Percentiles rank a stretch among this genome's conserved stretches.
Evolutionary conservation across 2,888 invertebrate species (phyloP).

Genomic region (Volucella bombylans): DNA sequence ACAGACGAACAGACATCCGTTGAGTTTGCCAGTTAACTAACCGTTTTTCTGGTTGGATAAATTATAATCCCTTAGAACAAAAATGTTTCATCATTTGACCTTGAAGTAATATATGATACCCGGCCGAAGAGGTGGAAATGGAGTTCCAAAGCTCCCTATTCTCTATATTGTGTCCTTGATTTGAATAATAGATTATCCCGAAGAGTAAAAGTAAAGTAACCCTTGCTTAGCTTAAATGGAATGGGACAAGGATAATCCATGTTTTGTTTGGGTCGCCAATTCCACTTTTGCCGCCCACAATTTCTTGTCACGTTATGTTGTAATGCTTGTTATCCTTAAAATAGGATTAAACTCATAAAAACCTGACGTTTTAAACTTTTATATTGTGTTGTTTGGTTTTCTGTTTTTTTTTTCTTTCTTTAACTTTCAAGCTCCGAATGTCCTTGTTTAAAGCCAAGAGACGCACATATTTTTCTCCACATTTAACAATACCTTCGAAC

Average conservation of each 20-base stretch:
- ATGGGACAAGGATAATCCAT: slow-evolving; percentile 18
- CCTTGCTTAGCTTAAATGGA: slow-evolving; percentile 2
- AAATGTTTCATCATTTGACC: slow-evolving; percentile 58
- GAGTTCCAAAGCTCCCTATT: not conserved
- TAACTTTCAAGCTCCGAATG: slow-evolving; percentile 3
- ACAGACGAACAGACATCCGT: not conserved
- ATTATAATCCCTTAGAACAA: slow-evolving; percentile 63
- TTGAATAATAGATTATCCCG: slow-evolving; percentile 68
- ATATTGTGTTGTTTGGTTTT: slow-evolving; percentile 8
- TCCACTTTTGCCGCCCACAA: not conserved
- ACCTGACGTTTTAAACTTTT: slow-evolving; percentile 51
- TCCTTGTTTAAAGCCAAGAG: slow-evolving; percentile 16
- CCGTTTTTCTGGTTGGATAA: slow-evolving; percentile 69
- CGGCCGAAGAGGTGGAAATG: not conserved
- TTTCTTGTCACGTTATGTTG: slow-evolving; percentile 38
- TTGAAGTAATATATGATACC: slow-evolving; percentile 12
- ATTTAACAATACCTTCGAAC: slow-evolving; percentile 58
- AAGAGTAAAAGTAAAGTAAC: slow-evolving; percentile 55
- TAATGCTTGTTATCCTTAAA: slow-evolving; percentile 69
- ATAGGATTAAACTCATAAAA: slow-evolving; percentile 71
- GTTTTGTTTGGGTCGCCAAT: slow-evolving; percentile 13
- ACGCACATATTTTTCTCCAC: slow-evolving; percentile 3
- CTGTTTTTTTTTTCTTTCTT: slow-evolving; percentile 1
- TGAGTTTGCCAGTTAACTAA: slow-evolving; percentile 69
- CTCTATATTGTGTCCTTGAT: slow-evolving; percentile 46